Evolutionary conservation across 2,797 vertebrate genomes (phyloP).

Genomic region (Geotria australis): DNA sequence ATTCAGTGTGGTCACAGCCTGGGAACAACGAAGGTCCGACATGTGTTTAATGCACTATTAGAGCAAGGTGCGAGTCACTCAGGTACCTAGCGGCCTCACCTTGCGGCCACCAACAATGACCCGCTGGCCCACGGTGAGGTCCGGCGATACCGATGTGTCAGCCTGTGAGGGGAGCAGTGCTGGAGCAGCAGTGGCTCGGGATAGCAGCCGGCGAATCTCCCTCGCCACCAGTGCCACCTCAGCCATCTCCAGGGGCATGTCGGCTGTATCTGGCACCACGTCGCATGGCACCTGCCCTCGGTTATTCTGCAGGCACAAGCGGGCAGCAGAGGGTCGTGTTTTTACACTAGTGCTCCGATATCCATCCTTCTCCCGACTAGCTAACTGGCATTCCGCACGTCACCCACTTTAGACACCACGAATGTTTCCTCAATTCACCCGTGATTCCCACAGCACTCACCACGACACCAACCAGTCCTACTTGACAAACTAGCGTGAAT

Average conservation of each 20-base stretch:
- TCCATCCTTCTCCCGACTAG: no score
- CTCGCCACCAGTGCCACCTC: constrained; percentile 55
- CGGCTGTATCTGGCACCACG: constrained; percentile 62
- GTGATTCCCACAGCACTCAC: no score
- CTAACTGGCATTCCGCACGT: no score
- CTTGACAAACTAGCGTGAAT: no score
- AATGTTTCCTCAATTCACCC: no score
- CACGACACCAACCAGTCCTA: no score
- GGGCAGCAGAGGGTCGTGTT: neutral
- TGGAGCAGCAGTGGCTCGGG: constrained; percentile 8
- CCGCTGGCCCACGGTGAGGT: constrained; percentile 48
- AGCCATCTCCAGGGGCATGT: constrained; percentile 79
- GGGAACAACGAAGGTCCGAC: no score
- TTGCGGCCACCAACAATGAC: constrained; percentile 84
- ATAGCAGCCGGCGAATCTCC: constrained; percentile 38
- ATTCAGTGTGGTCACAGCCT: no score
- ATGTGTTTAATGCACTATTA: no score
- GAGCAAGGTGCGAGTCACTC: no score
- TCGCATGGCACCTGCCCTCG: constrained; percentile 50
- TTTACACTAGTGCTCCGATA: no score
- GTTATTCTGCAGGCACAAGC: constrained; percentile 29
- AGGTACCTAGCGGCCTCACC: constrained; percentile 14
- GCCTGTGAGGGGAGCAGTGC: constrained; percentile 17
- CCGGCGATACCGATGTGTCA: constrained; percentile 11
- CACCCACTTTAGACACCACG: no score